These are phyloP conservation scores for Fulmarus glacialis DNA, from an alignment of 2,113 vertebrate species.

Conservation along the genomic window DNA sequence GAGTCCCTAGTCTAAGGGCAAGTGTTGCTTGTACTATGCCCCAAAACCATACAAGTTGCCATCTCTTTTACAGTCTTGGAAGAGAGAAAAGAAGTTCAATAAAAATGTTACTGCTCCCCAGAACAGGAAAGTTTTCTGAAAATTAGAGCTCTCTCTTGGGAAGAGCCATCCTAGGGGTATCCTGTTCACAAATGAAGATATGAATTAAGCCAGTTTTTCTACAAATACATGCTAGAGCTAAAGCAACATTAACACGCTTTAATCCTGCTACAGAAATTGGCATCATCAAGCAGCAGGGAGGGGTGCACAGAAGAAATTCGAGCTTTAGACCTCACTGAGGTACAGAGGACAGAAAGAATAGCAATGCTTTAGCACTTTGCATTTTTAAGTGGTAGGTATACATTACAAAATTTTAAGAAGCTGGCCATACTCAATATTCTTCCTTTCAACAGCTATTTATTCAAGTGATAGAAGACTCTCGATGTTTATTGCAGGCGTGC, in stretches of 20 bases:
- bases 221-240: neutral
- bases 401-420: neutral
- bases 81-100: neutral
- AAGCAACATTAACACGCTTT: neutral
- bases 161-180: rapidly evolving
- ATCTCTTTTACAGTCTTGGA: neutral
- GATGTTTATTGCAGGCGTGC: neutral
- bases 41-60: rapidly evolving
- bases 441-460: neutral
- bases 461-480: neutral
- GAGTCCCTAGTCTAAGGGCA: neutral
- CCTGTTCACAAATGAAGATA: neutral
- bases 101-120: neutral
- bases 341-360: rapidly evolving
- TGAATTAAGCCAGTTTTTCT: neutral
- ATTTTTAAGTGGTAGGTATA: rapidly evolving
- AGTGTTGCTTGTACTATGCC: rapidly evolving
- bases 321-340: neutral
- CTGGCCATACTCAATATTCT: neutral
- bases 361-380: rapidly evolving
- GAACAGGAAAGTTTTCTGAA: neutral
- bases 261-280: neutral
- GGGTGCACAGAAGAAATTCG: neutral
- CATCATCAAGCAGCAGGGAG: neutral
- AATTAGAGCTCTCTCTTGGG: neutral